Percentiles rank a stretch among this genome's conserved stretches.
phyloP scores from a whole-genome alignment of 2,113 vertebrate species.

The Psilopogon haemacephalus region DNA sequence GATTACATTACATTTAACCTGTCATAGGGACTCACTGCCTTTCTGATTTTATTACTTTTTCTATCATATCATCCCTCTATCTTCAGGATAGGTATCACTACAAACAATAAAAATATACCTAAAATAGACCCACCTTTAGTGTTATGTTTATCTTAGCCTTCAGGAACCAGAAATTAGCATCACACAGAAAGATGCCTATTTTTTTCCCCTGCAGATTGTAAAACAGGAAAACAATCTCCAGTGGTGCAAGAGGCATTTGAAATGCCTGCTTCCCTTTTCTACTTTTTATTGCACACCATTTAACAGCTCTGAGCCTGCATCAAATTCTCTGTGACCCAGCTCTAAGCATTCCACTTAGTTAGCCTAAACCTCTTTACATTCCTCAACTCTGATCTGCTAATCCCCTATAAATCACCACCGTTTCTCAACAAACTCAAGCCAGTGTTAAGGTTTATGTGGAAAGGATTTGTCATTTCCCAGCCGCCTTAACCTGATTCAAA shows the following conservation, averaged over 20 bases:
- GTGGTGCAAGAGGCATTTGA: background rate
- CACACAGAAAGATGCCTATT: background rate
- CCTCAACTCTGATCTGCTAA: slow-evolving; percentile 71
- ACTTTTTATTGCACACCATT: slow-evolving; percentile 15
- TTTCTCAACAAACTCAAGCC: slow-evolving; percentile 47
- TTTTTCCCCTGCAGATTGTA: background rate
- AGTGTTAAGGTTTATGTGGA: slow-evolving; percentile 57
- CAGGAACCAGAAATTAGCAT: background rate
- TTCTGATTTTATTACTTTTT: background rate
- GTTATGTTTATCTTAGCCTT: background rate
- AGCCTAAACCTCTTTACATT: slow-evolving; percentile 74
- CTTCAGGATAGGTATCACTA: background rate
- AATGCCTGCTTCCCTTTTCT: background rate
- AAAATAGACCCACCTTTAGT: background rate
- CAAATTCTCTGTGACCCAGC: slow-evolving; percentile 54
- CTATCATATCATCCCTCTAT: background rate
- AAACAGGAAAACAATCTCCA: background rate
- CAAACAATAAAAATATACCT: background rate
- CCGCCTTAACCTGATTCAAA: slow-evolving; percentile 55
- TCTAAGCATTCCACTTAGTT: slow-evolving; percentile 51
- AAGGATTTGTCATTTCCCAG: slow-evolving; percentile 73
- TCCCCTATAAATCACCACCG: slow-evolving; percentile 62
- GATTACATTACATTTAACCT: background rate
- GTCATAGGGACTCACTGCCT: background rate
- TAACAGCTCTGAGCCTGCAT: slow-evolving; percentile 25